A percentile compares a stretch with the other conserved stretches of the same genome.
phyloP scores from a whole-genome alignment of 1,140 invertebrate genomes.

The Cyrtorhinus lividipennis region DNA sequence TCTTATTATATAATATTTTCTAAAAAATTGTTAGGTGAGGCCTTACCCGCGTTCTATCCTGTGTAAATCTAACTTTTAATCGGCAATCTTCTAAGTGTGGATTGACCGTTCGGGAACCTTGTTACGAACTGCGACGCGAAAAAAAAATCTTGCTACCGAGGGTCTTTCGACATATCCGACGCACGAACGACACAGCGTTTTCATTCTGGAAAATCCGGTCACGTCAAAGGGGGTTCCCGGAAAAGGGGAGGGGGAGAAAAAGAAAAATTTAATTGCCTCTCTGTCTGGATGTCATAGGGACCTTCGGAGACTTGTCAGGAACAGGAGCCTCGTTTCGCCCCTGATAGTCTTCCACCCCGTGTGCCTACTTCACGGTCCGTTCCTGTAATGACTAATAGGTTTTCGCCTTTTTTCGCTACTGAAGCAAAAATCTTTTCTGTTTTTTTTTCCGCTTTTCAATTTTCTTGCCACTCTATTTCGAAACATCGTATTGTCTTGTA shows the following conservation, averaged over 20 bases:
- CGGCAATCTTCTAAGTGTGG: too few relatives aligned
- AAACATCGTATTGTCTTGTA: too few relatives aligned
- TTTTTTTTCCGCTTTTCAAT: background rate
- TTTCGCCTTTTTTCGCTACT: background rate
- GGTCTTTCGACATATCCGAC: background rate
- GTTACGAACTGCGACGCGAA: too few relatives aligned
- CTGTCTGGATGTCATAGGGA: background rate
- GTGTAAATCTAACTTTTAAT: too few relatives aligned
- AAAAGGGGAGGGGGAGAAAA: background rate
- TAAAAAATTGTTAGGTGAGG: too few relatives aligned
- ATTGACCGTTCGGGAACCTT: too few relatives aligned
- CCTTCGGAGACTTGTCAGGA: background rate
- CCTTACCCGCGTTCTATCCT: too few relatives aligned
- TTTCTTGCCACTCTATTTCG: too few relatives aligned
- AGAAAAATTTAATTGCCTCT: background rate
- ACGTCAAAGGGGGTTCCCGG: background rate
- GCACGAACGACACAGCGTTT: background rate
- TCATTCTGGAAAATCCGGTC: background rate
- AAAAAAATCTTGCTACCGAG: too few relatives aligned
- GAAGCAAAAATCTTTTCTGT: background rate
- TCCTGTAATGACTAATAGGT: background rate
- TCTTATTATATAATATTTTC: too few relatives aligned
- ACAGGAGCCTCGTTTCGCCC: background rate
- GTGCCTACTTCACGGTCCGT: background rate
- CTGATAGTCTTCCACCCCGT: background rate